Percentiles rank a stretch among this genome's conserved stretches.
Evolutionary conservation across 2,797 vertebrate genomes (phyloP).

Genomic region (Enteromius unitaeniatus): DNA sequence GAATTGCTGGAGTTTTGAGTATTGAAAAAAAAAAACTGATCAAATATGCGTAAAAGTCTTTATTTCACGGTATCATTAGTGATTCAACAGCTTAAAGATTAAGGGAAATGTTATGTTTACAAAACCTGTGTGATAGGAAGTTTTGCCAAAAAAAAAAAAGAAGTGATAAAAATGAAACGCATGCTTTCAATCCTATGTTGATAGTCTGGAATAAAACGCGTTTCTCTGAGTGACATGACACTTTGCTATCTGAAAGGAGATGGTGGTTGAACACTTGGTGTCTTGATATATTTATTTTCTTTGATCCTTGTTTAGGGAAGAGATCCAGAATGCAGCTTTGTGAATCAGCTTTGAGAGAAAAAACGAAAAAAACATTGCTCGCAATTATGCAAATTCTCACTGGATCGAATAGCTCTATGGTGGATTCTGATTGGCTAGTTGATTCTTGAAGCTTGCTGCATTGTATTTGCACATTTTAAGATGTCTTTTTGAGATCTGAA

Average conservation of each 20-base stretch:
- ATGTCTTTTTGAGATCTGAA: conserved; percentile 26
- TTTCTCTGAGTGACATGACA: conserved; percentile 55
- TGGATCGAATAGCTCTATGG: not conserved
- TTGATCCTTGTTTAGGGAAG: conserved; percentile 6
- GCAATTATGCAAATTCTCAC: conserved; percentile 21
- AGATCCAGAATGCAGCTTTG: conserved; percentile 22
- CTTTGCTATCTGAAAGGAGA: conserved; percentile 14
- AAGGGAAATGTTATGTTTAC: conserved; percentile 91
- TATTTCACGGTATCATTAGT: conserved; percentile 72
- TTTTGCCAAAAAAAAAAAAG: conserved; percentile 85
- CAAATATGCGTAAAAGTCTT: conserved; percentile 72
- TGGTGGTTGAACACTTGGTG: not conserved
- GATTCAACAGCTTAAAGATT: conserved; percentile 77
- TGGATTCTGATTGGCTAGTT: conserved; percentile 25
- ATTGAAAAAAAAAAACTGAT: conserved; percentile 62
- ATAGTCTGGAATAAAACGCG: conserved; percentile 75
- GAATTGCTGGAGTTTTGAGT: conserved; percentile 71
- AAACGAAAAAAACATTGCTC: not conserved
- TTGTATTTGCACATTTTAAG: conserved; percentile 28
- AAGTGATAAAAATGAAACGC: conserved; percentile 45
- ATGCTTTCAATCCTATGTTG: conserved; percentile 68
- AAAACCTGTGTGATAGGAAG: conserved; percentile 82
- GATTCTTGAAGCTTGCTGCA: not conserved
- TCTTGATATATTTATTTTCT: conserved; percentile 21
- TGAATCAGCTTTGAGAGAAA: conserved; percentile 5